A percentile compares a stretch with the other conserved stretches of the same genome.
Conservation (phyloP, 2,888 invertebrate genomes). For the Geotrupes spiniger region DNA sequence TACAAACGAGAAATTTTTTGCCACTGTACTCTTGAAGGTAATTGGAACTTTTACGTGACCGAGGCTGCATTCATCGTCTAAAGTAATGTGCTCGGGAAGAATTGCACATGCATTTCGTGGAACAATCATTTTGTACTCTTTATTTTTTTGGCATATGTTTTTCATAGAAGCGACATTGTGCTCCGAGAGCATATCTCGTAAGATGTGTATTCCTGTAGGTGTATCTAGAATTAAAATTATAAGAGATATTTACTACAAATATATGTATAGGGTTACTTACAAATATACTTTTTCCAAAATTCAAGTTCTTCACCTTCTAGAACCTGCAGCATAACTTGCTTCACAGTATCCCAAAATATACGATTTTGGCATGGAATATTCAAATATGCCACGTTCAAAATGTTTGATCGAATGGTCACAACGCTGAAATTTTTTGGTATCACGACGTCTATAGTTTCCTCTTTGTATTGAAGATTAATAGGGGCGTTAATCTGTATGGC, state of each 20-base stretch:
- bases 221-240: constrained; percentile 9
- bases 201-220: constrained; percentile 12
- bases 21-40: background rate
- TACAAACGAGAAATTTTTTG: constrained; percentile 6
- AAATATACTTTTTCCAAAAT: constrained; percentile 12
- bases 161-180: background rate
- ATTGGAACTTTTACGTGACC: constrained; percentile 6
- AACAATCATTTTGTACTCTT: background rate
- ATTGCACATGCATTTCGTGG: background rate
- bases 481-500: constrained; percentile 1
- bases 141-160: background rate
- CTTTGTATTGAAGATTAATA: background rate
- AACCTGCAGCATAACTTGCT: constrained; percentile 3
- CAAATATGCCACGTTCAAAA: constrained; percentile 1
- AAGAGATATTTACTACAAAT: background rate
- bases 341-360: constrained; percentile 11
- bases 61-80: constrained; percentile 10
- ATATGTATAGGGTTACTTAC: constrained; percentile 15
- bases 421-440: background rate
- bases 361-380: constrained; percentile 10
- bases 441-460: constrained; percentile 3
- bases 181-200: constrained; percentile 2
- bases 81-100: constrained; percentile 9
- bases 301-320: constrained; percentile 6
- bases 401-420: background rate